Evolutionary conservation across 2,888 invertebrate species (phyloP), one percentile per base, ranked within the genome.

Genomic region (Sipunculus nudus): DNA sequence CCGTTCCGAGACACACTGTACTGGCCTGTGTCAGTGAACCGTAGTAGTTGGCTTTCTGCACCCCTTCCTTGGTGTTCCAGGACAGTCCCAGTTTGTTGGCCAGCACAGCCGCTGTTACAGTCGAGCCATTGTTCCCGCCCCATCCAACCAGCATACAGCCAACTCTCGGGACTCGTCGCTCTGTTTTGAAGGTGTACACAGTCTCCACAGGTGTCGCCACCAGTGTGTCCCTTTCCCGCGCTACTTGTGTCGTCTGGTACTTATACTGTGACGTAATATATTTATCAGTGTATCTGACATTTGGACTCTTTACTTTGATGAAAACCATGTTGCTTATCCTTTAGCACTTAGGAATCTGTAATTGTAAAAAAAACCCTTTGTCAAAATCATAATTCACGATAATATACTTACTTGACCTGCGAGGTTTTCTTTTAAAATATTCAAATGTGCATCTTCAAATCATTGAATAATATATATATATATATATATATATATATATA

Each of bases 61-160:
- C 41, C 0, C 78, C 81, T 21, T 89, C 89, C 79, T 91, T 93
- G 1, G 92, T 94, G 62, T 89, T 88, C 97, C 96, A 97, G 0
- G 86, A 84, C 49, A 91, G 78, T 5, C 89, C 87, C 52, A 91
- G 84, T 25, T 88, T 87, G 85, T 97, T 96, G 25, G 96, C 86
- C 45, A 94, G 85, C 10, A 94, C 86, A 0, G 94, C 93, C 0
- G 94, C 97, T 0, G 94, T 94, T 66, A 96, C 89, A 0, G 97
- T 97, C 25, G 92, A 90, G 0, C 96, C 97, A 77, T 97, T 97
- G 86, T 97, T 97, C 39, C 97, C 97, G n/a, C 96, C 96, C 92
- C 95, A 93, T 1, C 97, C 97, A 0, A 96, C 94, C 63, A 97
- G 85, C 94, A 97, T 94, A 23, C 96, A 88, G 1, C 96, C 97